These are phyloP conservation scores for Lathamus discolor DNA, from an alignment of 2,113 vertebrate genomes.

Conservation along the genomic window DNA sequence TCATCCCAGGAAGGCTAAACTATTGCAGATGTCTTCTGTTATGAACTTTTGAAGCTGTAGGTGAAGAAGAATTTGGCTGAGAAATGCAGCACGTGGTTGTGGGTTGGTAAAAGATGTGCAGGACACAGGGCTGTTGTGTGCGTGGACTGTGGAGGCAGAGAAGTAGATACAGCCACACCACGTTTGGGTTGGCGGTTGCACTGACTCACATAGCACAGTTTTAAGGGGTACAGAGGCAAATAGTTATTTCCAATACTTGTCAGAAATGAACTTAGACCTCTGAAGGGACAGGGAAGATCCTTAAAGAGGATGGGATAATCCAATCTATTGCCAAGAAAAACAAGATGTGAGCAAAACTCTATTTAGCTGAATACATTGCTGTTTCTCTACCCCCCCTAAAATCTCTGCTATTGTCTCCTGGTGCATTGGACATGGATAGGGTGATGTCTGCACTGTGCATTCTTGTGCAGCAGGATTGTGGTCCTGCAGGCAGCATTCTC, in stretches of 20 bases:
- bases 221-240: not conserved
- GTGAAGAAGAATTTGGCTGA: slow-evolving; percentile 9
- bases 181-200: accelerated
- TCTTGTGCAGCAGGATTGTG: accelerated
- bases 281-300: not conserved
- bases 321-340: not conserved
- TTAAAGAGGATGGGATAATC: not conserved
- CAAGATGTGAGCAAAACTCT: not conserved
- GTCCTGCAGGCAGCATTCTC: not conserved
- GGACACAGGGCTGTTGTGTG: not conserved
- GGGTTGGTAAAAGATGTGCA: not conserved
- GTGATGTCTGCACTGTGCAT: not conserved
- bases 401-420: not conserved
- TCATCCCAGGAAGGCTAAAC: slow-evolving; percentile 39
- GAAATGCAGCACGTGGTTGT: not conserved
- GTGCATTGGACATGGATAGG: too few relatives aligned
- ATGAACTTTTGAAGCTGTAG: not conserved
- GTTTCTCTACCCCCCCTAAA: not conserved
- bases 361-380: not conserved
- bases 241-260: accelerated
- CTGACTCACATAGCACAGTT: not conserved
- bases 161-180: not conserved
- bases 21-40: slow-evolving; percentile 18
- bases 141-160: not conserved
- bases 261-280: not conserved